Evolutionary conservation across 1,140 invertebrate species (phyloP).

Genomic region (Antheraea pernyi): DNA sequence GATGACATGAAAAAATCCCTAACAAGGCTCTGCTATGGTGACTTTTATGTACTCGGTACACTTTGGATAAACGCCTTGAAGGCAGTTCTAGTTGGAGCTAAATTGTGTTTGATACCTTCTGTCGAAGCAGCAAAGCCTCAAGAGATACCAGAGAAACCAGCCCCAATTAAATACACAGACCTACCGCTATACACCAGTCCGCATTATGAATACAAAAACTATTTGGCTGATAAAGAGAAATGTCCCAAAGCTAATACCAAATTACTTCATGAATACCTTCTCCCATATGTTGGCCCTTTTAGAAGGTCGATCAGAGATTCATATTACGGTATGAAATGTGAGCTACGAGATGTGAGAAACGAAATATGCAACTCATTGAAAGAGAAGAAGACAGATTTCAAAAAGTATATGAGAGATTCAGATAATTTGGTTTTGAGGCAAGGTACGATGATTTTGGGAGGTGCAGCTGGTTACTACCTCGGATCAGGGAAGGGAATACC

Average conservation of each 20-base stretch:
- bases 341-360: conserved; percentile 10
- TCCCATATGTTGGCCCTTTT: conserved; percentile 33
- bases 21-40: conserved; percentile 27
- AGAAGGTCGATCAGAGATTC: conserved; percentile 23
- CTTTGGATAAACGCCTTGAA: conserved; percentile 50
- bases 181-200: conserved; percentile 57
- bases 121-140: conserved; percentile 38
- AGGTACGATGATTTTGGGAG: conserved; percentile 31
- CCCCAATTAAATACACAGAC: conserved; percentile 57
- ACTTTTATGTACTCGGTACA: conserved; percentile 48
- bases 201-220: conserved; percentile 55
- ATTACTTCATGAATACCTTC: conserved; percentile 38
- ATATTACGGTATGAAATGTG: conserved; percentile 22
- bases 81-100: conserved; percentile 38
- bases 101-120: conserved; percentile 37
- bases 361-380: conserved; percentile 12
- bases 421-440: conserved; percentile 37
- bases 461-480: conserved; percentile 35
- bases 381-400: conserved; percentile 31
- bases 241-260: conserved; percentile 44
- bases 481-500: conserved; percentile 37
- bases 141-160: conserved; percentile 40
- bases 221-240: conserved; percentile 33
- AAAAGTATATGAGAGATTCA: conserved; percentile 39
- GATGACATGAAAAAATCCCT: conserved; percentile 26